Percentiles rank a stretch among this genome's conserved stretches.
Conservation (phyloP, 2,113 vertebrate species). For the Ahaetulla prasina region DNA sequence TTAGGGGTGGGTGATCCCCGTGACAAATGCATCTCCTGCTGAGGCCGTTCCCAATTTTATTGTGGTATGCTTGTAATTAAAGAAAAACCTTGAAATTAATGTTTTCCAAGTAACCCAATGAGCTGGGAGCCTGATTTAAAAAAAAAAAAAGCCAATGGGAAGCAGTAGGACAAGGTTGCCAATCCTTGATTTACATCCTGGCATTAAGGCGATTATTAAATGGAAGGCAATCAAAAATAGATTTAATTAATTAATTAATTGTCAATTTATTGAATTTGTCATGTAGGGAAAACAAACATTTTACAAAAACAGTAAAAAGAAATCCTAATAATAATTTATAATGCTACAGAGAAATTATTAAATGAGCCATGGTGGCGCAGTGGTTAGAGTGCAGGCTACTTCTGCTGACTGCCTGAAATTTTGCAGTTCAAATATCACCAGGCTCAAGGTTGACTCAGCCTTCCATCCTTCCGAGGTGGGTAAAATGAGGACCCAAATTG, state of each 20-base stretch:
- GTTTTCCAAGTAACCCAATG: not conserved
- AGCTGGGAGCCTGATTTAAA: not conserved
- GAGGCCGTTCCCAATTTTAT: not conserved
- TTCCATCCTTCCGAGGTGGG: no score
- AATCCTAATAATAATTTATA: not conserved
- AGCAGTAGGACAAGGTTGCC: not conserved
- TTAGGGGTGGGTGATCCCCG: not conserved
- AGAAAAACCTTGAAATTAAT: not conserved
- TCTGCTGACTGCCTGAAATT: no score
- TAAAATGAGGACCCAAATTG: no score
- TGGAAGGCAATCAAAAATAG: not conserved
- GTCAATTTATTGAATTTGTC: not conserved
- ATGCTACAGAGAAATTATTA: not conserved
- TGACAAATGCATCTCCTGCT: not conserved
- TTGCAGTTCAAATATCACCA: no score
- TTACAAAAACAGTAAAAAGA: not conserved
- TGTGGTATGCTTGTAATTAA: not conserved
- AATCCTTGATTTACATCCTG: not conserved
- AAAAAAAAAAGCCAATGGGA: not conserved
- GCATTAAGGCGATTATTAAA: not conserved
- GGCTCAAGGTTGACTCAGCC: no score
- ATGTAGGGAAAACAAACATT: not conserved
- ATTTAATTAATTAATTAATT: not conserved
- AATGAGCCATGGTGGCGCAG: no score
- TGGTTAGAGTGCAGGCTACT: no score